Evolutionary conservation across 2,888 invertebrate species (phyloP).

Genomic region (Agonopterix heracliana): DNA sequence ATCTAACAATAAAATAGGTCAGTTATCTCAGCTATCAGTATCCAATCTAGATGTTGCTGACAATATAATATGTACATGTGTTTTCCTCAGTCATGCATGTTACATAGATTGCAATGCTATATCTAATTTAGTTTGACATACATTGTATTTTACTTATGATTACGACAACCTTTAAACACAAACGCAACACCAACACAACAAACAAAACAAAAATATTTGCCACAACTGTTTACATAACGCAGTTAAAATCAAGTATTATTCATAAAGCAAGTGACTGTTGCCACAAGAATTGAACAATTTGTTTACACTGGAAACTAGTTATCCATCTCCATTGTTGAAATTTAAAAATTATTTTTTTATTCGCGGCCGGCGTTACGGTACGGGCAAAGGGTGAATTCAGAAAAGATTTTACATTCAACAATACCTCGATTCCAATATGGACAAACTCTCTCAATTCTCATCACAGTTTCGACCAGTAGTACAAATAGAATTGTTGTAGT

Average conservation of each 20-base stretch:
- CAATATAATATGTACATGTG: too few species aligned
- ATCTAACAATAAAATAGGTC: too few species aligned
- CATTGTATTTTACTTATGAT: too few species aligned
- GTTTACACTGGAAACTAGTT: slow-evolving; percentile 70
- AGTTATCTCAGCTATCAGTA: too few species aligned
- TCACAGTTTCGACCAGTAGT: not conserved
- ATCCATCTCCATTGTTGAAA: slow-evolving; percentile 56
- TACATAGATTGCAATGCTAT: too few species aligned
- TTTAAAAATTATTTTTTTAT: slow-evolving; percentile 52
- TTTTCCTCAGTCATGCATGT: too few species aligned
- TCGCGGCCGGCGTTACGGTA: slow-evolving; percentile 31
- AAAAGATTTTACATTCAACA: slow-evolving; percentile 15
- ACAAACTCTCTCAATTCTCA: not conserved
- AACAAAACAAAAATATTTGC: not conserved
- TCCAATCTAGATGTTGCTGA: too few species aligned
- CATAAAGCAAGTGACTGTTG: not conserved
- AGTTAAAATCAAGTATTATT: not conserved
- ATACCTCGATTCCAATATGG: slow-evolving; percentile 3
- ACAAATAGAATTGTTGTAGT: not conserved
- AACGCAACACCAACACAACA: slow-evolving; percentile 6
- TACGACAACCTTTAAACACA: not conserved
- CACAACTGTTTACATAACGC: not conserved
- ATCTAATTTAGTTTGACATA: too few species aligned
- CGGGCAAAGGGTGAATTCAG: slow-evolving; percentile 34
- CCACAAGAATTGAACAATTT: slow-evolving; percentile 44